Conservation (phyloP, 2,113 vertebrate species). For the Danio rerio region GRCz12tu NC_133200.1:15485001-15485500, state of each 20-base stretch:
- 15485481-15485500: too few relatives aligned
- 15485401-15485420: too few relatives aligned
- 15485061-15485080: constrained; percentile 84
- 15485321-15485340: too few relatives aligned
- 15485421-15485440: too few relatives aligned
- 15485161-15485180: constrained; percentile 29
- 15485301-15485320: too few relatives aligned
- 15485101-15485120: constrained; percentile 83
- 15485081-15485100: constrained; percentile 86
- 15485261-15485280: background rate
- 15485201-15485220: background rate
- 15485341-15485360: too few relatives aligned
- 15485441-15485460: too few relatives aligned
- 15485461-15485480: too few relatives aligned
- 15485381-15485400: too few relatives aligned
- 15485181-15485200: background rate
- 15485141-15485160: constrained; percentile 88
- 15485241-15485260: background rate
- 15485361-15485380: too few relatives aligned
- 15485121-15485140: constrained; percentile 79
- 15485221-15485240: background rate
- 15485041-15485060: constrained; percentile 75
- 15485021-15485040: constrained; percentile 79
- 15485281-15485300: background rate
- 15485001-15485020: constrained; percentile 77